Percentiles rank a stretch among this genome's conserved stretches.
Conservation (phyloP, 2,113 vertebrate species). For the Anoplopoma fimbria region DNA sequence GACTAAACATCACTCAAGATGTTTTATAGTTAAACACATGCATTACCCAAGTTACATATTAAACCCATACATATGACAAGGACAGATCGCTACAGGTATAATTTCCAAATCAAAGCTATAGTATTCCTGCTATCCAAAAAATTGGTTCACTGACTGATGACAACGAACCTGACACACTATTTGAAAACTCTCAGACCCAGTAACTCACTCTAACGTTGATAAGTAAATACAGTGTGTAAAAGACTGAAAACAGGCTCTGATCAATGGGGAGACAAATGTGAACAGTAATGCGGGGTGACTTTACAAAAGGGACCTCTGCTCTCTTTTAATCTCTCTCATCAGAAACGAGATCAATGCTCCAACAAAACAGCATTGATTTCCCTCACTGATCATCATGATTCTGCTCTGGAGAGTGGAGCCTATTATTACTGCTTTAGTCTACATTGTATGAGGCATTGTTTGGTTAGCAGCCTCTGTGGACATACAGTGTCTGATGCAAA, state of each 20-base stretch:
- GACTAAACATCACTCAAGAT: neutral
- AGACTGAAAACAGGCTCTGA: constrained; percentile 50
- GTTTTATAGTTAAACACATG: neutral
- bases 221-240: constrained; percentile 58
- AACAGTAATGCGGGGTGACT: constrained; percentile 57
- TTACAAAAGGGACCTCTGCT: constrained; percentile 53
- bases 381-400: constrained; percentile 65
- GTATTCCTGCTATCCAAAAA: neutral
- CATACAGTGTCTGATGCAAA: neutral
- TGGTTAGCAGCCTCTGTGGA: constrained; percentile 2
- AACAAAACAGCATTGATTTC: constrained; percentile 73
- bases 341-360: constrained; percentile 71
- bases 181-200: constrained; percentile 11
- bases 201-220: constrained; percentile 10
- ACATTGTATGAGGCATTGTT: constrained; percentile 7
- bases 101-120: neutral
- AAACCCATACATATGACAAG: neutral
- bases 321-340: constrained; percentile 59
- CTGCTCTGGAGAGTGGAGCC: constrained; percentile 38
- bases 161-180: constrained; percentile 1
- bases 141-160: neutral
- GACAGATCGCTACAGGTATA: neutral
- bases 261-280: constrained; percentile 67
- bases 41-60: neutral
- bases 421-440: constrained; percentile 37